Conservation (phyloP, 2,888 invertebrate species). For the Tiliacea aurago region DNA sequence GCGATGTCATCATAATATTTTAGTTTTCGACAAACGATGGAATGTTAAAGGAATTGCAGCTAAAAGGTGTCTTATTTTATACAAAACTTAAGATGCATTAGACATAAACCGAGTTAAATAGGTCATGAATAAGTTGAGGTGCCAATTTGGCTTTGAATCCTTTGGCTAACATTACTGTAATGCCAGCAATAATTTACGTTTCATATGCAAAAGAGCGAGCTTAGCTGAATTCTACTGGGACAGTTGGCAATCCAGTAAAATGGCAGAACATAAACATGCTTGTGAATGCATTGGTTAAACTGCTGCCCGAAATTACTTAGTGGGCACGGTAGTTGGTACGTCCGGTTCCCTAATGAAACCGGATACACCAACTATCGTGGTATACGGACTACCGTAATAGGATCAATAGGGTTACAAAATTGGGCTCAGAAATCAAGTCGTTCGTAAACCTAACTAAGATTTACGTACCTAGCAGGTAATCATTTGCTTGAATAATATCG, state of each 20-base stretch:
- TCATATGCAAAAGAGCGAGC: constrained; percentile 43
- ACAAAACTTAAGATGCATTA: constrained; percentile 2
- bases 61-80: neutral
- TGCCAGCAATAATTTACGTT: constrained; percentile 33
- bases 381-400: too few species aligned
- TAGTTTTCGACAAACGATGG: neutral
- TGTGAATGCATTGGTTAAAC: neutral
- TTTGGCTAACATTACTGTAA: constrained; percentile 48
- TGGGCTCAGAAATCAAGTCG: too few species aligned
- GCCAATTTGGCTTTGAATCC: constrained; percentile 60
- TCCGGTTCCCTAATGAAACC: too few species aligned
- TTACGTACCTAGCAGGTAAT: too few species aligned
- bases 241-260: constrained; percentile 24
- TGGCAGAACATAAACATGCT: constrained; percentile 5
- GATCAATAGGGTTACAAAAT: too few species aligned
- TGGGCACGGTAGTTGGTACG: neutral
- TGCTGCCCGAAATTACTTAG: neutral
- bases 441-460: neutral
- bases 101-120: constrained; percentile 27
- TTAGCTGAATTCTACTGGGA: constrained; percentile 22
- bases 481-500: neutral
- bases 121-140: constrained; percentile 40
- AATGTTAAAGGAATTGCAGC: neutral
- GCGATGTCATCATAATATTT: neutral
- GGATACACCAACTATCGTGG: neutral